Evolutionary conservation across 1,140 invertebrate species (phyloP).

Genomic region (Argopecten irradians): DNA sequence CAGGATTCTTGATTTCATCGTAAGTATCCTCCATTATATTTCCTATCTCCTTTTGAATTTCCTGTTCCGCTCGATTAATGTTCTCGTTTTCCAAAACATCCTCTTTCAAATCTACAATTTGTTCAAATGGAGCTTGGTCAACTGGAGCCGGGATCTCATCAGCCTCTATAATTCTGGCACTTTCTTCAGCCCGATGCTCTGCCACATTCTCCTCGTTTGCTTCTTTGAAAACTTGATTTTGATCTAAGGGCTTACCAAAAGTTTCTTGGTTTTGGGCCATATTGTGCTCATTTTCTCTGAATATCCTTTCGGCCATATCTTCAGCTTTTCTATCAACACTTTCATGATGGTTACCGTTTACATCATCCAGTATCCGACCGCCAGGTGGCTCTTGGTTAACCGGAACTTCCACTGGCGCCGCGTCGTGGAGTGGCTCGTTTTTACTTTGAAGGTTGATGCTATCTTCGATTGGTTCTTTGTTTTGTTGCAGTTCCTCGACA

Average conservation of each 20-base stretch:
- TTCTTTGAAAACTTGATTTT: neutral
- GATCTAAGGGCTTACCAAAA: neutral
- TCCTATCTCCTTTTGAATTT: slow-evolving; percentile 37
- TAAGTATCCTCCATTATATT: slow-evolving; percentile 36
- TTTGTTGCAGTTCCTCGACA: neutral
- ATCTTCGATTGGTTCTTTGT: neutral
- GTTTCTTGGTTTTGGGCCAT: neutral
- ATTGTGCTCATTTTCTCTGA: neutral
- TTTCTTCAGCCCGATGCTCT: neutral
- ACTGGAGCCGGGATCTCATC: neutral
- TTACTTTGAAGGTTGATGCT: neutral
- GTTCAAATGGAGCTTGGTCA: neutral
- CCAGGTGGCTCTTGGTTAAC: neutral
- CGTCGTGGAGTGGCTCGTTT: neutral
- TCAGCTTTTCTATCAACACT: slow-evolving; percentile 16
- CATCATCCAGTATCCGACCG: neutral
- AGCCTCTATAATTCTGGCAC: neutral
- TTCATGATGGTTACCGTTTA: slow-evolving; percentile 29
- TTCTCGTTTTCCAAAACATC: slow-evolving; percentile 32
- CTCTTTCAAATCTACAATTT: slow-evolving; percentile 30
- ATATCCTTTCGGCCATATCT: neutral
- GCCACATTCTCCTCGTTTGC: neutral
- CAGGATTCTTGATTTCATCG: slow-evolving; percentile 38
- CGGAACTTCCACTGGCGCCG: neutral
- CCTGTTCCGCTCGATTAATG: slow-evolving; percentile 9